phyloP scores from a whole-genome alignment of 2,113 vertebrate genomes.

The Notiomystis cincta region DNA sequence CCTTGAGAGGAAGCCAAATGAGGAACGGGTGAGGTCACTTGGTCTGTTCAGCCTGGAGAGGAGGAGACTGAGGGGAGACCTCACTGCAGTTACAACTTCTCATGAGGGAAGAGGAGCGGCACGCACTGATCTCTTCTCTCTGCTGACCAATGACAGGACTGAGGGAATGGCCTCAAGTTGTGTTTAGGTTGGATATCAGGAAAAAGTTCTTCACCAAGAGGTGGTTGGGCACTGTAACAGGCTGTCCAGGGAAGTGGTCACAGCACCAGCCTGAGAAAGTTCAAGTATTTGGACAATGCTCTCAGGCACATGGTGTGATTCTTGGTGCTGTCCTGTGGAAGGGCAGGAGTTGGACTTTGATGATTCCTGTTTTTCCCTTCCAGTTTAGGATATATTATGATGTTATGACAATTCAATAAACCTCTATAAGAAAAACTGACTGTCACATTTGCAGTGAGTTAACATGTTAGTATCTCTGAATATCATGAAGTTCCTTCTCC shows the following conservation, averaged over 20 bases:
- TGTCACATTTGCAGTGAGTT: neutral
- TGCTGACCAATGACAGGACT: neutral
- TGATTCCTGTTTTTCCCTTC: neutral
- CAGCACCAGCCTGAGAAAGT: neutral
- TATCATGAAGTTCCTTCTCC: neutral
- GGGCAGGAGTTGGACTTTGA: neutral
- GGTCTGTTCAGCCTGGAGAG: neutral
- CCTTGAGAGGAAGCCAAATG: fast-evolving
- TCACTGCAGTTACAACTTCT: neutral
- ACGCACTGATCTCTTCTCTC: neutral
- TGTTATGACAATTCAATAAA: neutral
- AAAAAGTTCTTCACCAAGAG: neutral
- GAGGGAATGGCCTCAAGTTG: neutral
- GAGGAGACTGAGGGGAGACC: neutral
- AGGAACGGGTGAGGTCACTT: neutral
- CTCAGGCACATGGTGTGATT: neutral
- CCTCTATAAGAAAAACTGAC: neutral
- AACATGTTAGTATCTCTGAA: neutral
- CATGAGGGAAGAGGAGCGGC: fast-evolving
- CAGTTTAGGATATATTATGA: neutral
- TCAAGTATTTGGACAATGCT: neutral
- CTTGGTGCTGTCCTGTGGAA: neutral
- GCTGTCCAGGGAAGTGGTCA: too few relatives aligned
- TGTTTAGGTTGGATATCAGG: neutral
- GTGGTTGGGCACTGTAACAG: neutral